phyloP scores from a whole-genome alignment of 1,140 invertebrate genomes.

The Apis laboriosa region DNA sequence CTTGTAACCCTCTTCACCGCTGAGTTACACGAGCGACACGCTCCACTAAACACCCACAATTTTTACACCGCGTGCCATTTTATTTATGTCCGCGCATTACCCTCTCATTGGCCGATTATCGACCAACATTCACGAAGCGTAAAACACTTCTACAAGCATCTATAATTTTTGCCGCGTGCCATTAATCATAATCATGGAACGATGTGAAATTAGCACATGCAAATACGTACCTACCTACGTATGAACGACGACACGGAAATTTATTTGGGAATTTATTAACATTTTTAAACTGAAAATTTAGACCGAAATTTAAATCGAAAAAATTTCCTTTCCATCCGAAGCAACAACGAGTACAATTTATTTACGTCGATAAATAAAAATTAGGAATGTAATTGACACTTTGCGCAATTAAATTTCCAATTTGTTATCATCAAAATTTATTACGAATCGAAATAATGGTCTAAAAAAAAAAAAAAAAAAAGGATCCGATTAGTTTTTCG shows the following conservation, averaged over 20 bases:
- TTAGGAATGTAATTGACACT: too few relatives aligned
- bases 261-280: too few relatives aligned
- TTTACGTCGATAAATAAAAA: too few relatives aligned
- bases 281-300: too few relatives aligned
- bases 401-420: too few relatives aligned
- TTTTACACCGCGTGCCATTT: constrained; percentile 74
- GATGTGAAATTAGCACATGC: neutral
- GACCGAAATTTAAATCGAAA: too few relatives aligned
- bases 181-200: neutral
- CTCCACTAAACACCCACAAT: constrained; percentile 78
- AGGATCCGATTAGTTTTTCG: too few relatives aligned
- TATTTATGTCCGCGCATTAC: constrained; percentile 71
- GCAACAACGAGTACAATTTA: too few relatives aligned
- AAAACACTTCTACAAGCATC: neutral
- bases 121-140: neutral
- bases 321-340: too few relatives aligned
- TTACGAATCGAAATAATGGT: neutral
- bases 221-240: neutral
- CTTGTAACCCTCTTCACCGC: constrained; percentile 56
- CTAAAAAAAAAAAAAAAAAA: too few relatives aligned
- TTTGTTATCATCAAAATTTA: neutral
- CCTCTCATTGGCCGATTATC: constrained; percentile 67
- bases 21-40: constrained; percentile 68
- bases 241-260: too few relatives aligned
- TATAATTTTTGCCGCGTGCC: too few relatives aligned